Base-by-base conservation (phyloP, 2,113 vertebrate species). In the Rallus limicola region DNA sequence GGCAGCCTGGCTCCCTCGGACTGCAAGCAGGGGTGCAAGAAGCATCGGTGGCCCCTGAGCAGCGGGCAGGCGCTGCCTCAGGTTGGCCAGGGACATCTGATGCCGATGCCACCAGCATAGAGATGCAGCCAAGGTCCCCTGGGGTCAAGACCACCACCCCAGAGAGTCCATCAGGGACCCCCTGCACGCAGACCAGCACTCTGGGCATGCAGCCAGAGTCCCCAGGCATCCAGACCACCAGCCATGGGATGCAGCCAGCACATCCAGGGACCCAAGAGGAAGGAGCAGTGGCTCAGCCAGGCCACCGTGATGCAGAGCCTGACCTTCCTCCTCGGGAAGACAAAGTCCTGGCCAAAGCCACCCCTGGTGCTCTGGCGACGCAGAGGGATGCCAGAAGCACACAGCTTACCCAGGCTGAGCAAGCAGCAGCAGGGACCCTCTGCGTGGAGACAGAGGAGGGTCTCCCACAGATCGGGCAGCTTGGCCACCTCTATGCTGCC, bases 361-460 rank as follows among this genome's bases (percentile, higher is more conserved):
- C 19, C 10, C 13, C 23, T 1, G 4, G 25, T 79, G 53, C 62
- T 60, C 25, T 10, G n/a, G 53, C 50, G 53, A 50, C 23, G 4
- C 26, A 12, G 38, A 16, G 16, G 8, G 59, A 31, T 36, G 26
- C 33, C 20, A 12, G 6, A 17, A 15, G 16, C 48, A 16, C 17
- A 42, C 29, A 64, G 60, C 36, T 42, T 53, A 29, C 48, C 34
- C 33, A 10, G 33, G 13, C 31, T 70, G 82, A 9, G 19, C 56
- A 60, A 31, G 17, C 33, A 9, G 36, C 71, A 16, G 33, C 13
- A 2, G 40, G 11, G 4, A 36, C 29, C 33, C 10, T 80, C 40
- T 97, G 98, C 31, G 87, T 93, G 1, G 95, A 98, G 4, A 96
- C 96, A 0, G 36, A 97, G 79, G 97, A 98, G 36, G 97, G 97